Evolutionary conservation across 2,113 vertebrate genomes (phyloP).

Genomic region (Toxotes chatareus): DNA sequence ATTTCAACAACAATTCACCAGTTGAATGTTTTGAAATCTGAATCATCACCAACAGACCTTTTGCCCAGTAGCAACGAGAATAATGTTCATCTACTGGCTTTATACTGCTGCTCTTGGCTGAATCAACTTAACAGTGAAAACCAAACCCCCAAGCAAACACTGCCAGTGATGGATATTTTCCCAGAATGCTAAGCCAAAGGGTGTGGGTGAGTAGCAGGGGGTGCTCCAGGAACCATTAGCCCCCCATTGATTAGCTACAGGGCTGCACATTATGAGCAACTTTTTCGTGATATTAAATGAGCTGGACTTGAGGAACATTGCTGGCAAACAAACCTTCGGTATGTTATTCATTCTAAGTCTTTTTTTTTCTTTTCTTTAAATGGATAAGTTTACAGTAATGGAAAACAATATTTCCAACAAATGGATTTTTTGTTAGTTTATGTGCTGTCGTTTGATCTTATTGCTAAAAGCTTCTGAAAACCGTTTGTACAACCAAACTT

Average conservation of each 20-base stretch:
- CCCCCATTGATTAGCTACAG: conserved; percentile 36
- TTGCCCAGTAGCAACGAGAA: not conserved
- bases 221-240: conserved; percentile 54
- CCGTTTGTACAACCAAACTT: not conserved
- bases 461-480: not conserved
- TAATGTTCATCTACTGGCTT: not conserved
- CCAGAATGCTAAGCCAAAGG: conserved; percentile 47
- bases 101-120: not conserved
- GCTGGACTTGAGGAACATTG: not conserved
- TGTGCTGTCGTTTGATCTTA: not conserved
- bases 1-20: no score
- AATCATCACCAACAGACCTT: not conserved
- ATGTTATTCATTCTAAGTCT: not conserved
- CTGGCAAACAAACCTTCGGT: conserved; percentile 8
- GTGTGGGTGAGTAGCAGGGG: conserved; percentile 8
- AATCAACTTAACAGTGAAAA: not conserved
- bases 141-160: not conserved
- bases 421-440: not conserved
- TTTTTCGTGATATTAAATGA: conserved; percentile 4
- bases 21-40: not conserved
- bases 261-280: conserved; percentile 29
- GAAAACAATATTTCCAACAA: not conserved
- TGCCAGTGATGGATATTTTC: conserved; percentile 43
- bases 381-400: not conserved
- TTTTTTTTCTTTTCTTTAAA: not conserved